These are phyloP conservation scores for Platycheirus albimanus DNA, from an alignment of 2,888 invertebrate genomes.

Conservation along the genomic window DNA sequence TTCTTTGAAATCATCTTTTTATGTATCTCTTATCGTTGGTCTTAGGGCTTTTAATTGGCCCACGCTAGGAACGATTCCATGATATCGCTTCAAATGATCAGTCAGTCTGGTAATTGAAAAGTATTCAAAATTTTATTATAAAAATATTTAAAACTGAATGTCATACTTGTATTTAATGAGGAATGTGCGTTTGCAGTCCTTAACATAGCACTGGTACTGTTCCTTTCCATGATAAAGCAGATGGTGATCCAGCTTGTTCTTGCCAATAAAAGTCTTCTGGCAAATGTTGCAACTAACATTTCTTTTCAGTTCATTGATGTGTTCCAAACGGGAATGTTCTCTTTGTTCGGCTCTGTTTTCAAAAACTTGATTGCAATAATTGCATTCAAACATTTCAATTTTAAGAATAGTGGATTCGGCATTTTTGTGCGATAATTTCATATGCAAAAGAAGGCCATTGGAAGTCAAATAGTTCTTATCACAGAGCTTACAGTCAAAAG, in stretches of 20 bases:
- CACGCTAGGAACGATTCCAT: slow-evolving; percentile 25
- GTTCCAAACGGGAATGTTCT: slow-evolving; percentile 24
- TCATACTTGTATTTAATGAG: slow-evolving; percentile 53
- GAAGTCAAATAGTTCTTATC: slow-evolving; percentile 59
- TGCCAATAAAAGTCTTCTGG: slow-evolving; percentile 38
- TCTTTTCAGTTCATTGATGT: slow-evolving; percentile 10
- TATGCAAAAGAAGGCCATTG: slow-evolving; percentile 64
- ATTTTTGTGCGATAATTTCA: slow-evolving; percentile 83
- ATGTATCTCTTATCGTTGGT: too few species aligned
- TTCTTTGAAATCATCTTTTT: too few species aligned
- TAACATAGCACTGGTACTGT: slow-evolving; percentile 29
- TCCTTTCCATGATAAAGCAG: slow-evolving; percentile 40
- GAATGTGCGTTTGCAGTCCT: slow-evolving; percentile 30
- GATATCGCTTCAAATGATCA: slow-evolving; percentile 54
- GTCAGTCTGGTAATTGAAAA: slow-evolving; percentile 42
- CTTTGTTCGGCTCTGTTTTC: slow-evolving; percentile 8
- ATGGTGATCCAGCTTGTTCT: slow-evolving; percentile 44
- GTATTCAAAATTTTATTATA: background rate
- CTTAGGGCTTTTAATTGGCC: slow-evolving; percentile 12
- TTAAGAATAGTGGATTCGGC: slow-evolving; percentile 3
- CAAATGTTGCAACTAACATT: slow-evolving; percentile 42
- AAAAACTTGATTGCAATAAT: slow-evolving; percentile 49
- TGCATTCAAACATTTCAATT: slow-evolving; percentile 35
- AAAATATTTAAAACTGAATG: background rate
- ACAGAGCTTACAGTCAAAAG: slow-evolving; percentile 38